phyloP scores from a whole-genome alignment of 2,888 invertebrate species.

The Tenthredo mesomela region DNA sequence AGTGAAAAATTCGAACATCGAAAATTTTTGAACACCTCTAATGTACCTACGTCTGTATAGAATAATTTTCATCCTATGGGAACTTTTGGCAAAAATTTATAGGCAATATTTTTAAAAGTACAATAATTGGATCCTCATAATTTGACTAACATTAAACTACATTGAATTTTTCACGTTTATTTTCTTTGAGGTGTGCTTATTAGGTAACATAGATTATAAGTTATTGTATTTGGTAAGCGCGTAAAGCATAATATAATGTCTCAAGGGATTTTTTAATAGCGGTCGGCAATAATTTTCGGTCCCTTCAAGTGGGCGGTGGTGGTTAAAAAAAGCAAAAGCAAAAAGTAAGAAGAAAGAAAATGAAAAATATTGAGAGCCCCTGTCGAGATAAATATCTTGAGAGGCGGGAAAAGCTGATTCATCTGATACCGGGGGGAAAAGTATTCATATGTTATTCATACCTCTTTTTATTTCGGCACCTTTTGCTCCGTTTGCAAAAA shows the following conservation, averaged over 20 bases:
- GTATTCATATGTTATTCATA: conserved; percentile 51
- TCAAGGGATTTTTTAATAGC: conserved; percentile 20
- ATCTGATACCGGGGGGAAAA: conserved; percentile 26
- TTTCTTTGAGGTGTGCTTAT: not conserved
- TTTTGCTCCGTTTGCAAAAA: conserved; percentile 47
- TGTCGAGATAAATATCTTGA: conserved; percentile 38
- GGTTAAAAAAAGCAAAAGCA: not conserved
- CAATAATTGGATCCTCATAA: not conserved
- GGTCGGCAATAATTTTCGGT: not conserved
- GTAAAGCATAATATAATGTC: conserved; percentile 1
- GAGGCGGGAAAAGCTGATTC: conserved; percentile 42
- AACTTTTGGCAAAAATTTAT: not conserved
- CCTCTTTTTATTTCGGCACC: conserved; percentile 51
- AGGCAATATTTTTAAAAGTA: not conserved
- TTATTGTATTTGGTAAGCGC: conserved; percentile 19
- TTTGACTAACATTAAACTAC: not conserved
- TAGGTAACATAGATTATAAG: conserved; percentile 7
- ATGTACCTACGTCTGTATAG: no score
- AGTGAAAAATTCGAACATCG: no score
- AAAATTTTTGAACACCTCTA: no score
- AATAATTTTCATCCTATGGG: not conserved
- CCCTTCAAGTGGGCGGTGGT: conserved; percentile 1
- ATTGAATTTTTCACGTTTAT: not conserved
- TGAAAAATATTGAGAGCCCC: conserved; percentile 11
- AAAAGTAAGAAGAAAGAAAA: not conserved